Conservation (phyloP, 2,888 invertebrate genomes). For the Electrophaes corylata region DNA sequence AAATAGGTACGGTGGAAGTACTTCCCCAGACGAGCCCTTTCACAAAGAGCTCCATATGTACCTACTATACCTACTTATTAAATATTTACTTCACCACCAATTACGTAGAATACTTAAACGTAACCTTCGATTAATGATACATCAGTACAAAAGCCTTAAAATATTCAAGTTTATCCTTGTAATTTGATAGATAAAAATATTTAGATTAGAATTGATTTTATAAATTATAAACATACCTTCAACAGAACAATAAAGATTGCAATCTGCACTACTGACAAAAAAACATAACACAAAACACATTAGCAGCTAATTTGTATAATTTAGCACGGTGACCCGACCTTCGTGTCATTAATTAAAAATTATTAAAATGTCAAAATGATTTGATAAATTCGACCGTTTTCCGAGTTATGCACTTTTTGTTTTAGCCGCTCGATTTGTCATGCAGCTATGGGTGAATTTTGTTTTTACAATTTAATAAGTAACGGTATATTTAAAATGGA, state of each 20-base stretch:
- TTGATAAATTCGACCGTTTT: conserved; percentile 69
- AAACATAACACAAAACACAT: conserved; percentile 60
- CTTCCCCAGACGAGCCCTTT: too few species aligned
- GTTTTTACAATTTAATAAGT: conserved; percentile 41
- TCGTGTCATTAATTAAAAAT: conserved; percentile 66
- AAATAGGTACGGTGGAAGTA: too few species aligned
- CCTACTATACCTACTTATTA: too few species aligned
- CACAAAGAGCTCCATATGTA: too few species aligned
- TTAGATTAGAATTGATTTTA: not conserved
- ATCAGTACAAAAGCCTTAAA: too few species aligned
- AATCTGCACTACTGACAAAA: conserved; percentile 49
- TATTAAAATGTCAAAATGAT: conserved; percentile 62
- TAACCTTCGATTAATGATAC: too few species aligned
- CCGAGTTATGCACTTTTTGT: conserved; percentile 55
- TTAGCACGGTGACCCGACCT: conserved; percentile 67
- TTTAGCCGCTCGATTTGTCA: conserved; percentile 63
- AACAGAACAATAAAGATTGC: conserved; percentile 28
- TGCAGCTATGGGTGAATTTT: conserved; percentile 41
- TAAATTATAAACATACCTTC: not conserved
- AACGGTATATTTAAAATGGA: conserved; percentile 33
- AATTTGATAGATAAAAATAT: not conserved
- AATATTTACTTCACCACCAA: too few species aligned
- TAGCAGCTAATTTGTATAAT: conserved; percentile 72
- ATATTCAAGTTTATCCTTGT: too few species aligned
- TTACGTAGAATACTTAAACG: too few species aligned